phyloP scores from a whole-genome alignment of 1,140 invertebrate species.

The Harpegnathos saltator region DNA sequence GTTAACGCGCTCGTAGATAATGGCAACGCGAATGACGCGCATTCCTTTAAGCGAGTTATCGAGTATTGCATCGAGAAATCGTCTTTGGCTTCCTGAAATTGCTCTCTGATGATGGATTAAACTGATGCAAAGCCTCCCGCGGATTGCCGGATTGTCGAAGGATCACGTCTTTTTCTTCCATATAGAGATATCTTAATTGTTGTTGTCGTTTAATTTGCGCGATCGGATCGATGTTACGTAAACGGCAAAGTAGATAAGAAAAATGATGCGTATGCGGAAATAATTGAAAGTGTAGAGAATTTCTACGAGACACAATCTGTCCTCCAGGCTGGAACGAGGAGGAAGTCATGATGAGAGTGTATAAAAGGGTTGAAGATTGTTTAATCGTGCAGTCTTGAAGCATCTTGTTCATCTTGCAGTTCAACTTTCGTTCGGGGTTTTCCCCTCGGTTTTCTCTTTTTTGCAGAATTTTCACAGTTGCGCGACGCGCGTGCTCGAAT shows the following conservation, averaged over 20 bases:
- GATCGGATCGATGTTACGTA: background rate
- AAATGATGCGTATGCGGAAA: background rate
- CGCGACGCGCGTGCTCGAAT: background rate
- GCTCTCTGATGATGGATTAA: background rate
- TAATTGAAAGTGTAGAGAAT: background rate
- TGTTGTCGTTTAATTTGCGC: background rate
- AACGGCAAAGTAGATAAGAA: background rate
- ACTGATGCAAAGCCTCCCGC: slow-evolving; percentile 58
- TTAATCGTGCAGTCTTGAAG: background rate
- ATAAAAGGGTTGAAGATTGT: slow-evolving; percentile 7
- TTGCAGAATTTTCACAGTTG: no score
- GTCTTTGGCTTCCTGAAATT: slow-evolving; percentile 40
- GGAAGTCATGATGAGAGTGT: background rate
- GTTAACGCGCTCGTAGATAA: background rate
- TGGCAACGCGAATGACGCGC: background rate
- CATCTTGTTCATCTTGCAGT: background rate
- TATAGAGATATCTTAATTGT: slow-evolving; percentile 6
- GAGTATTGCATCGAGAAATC: slow-evolving; percentile 33
- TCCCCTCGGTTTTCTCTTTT: no score
- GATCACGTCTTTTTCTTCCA: background rate
- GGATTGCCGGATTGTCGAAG: slow-evolving; percentile 26
- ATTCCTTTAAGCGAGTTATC: background rate
- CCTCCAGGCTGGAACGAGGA: background rate
- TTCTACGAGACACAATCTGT: background rate
- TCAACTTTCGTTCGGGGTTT: background rate